Evolutionary conservation across 2,113 vertebrate genomes (phyloP).

Genomic region (Varanus komodoensis): DNA sequence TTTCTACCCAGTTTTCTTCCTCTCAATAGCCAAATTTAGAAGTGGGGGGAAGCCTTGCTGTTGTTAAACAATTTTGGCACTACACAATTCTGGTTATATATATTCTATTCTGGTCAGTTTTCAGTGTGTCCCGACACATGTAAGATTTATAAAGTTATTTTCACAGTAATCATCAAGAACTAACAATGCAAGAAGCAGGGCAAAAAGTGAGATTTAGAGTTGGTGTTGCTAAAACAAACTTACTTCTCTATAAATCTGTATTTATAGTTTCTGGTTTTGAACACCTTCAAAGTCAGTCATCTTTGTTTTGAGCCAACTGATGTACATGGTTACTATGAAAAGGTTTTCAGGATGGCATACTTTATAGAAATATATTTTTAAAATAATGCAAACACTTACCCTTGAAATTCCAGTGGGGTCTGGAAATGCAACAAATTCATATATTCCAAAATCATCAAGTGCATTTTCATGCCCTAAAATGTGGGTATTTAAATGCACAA

Average conservation of each 20-base stretch:
- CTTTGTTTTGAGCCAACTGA: neutral
- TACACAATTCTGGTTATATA: neutral
- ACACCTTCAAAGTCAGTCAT: neutral
- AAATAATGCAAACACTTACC: constrained; percentile 77
- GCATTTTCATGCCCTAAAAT: constrained; percentile 92
- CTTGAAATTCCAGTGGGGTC: constrained; percentile 81
- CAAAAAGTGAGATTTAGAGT: neutral
- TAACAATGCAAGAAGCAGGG: constrained; percentile 11
- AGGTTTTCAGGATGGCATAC: neutral
- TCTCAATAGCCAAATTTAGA: too few species aligned
- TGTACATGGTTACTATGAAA: neutral
- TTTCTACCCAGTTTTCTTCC: too few species aligned
- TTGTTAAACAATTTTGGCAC: neutral
- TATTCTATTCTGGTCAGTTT: neutral
- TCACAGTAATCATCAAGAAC: constrained; percentile 16
- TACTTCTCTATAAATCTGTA: neutral
- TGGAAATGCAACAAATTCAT: constrained; percentile 93
- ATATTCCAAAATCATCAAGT: constrained; percentile 94
- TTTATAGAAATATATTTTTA: constrained; percentile 17
- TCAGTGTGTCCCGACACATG: neutral
- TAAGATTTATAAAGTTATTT: neutral
- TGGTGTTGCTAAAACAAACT: neutral
- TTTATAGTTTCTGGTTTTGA: neutral
- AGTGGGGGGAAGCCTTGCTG: too few species aligned
- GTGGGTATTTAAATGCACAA: constrained; percentile 45